These are phyloP conservation scores for Pseudopipra pipra DNA, from an alignment of 2,113 vertebrate genomes.

Conservation along the genomic window DNA sequence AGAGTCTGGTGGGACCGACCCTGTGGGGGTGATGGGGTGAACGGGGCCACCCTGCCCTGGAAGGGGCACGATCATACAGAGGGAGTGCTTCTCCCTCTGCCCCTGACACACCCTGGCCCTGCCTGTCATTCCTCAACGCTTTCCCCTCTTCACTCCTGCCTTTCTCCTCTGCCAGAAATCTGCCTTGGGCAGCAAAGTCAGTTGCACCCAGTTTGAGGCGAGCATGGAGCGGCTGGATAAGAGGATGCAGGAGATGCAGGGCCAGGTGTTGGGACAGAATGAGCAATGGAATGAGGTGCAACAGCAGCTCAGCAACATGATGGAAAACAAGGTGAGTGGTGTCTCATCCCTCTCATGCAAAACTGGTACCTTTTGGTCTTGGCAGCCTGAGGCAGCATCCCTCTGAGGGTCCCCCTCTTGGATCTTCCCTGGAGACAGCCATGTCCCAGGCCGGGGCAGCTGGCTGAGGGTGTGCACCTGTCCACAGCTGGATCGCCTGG, in stretches of 20 bases:
- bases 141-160: not conserved
- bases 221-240: too few species aligned
- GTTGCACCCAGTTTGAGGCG: too few species aligned
- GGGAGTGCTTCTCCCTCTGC: not conserved
- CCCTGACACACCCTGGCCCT: not conserved
- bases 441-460: accelerated
- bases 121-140: not conserved
- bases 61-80: not conserved
- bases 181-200: too few species aligned
- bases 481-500: conserved; percentile 79
- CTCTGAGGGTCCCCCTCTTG: not conserved
- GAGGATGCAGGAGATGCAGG: conserved; percentile 56
- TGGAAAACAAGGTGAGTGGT: conserved; percentile 80
- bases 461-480: not conserved
- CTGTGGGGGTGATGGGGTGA: too few species aligned
- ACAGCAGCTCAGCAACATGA: conserved; percentile 69
- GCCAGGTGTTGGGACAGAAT: conserved; percentile 76
- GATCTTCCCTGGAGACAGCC: not conserved
- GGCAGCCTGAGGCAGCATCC: not conserved
- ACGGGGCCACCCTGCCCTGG: too few species aligned
- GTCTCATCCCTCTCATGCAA: accelerated
- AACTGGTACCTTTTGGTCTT: not conserved
- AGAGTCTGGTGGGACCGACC: not conserved
- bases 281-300: conserved; percentile 78
- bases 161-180: too few species aligned